A percentile compares a stretch with the other conserved stretches of the same genome.
Evolutionary conservation across 1,140 invertebrate species (phyloP).

Genomic region (honey bee (Apis mellifera)): DNA sequence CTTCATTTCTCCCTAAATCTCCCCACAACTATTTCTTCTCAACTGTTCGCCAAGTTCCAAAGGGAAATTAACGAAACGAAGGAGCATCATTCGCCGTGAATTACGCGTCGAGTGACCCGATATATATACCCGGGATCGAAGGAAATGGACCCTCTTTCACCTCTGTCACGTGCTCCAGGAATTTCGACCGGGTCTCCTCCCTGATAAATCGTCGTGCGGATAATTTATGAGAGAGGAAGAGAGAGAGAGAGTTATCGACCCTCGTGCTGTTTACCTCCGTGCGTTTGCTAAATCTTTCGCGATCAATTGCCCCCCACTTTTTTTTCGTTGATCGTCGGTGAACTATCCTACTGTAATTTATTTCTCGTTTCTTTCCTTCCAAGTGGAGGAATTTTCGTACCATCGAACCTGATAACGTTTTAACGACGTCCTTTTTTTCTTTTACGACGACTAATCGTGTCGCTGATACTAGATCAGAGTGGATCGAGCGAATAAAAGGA

Average conservation of each 20-base stretch:
- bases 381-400: conserved; percentile 14
- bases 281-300: conserved; percentile 47
- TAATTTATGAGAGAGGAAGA: conserved; percentile 39
- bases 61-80: conserved; percentile 12
- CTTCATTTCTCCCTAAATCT: too few species aligned
- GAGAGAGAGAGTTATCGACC: not conserved
- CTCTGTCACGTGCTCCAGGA: not conserved
- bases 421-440: conserved; percentile 22
- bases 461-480: too few species aligned
- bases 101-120: not conserved
- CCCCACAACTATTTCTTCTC: too few species aligned
- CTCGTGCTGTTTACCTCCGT: conserved; percentile 30
- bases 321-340: conserved; percentile 6
- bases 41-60: not conserved
- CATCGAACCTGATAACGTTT: conserved; percentile 33
- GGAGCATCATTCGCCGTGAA: conserved; percentile 17
- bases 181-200: conserved; percentile 7
- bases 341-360: conserved; percentile 41
- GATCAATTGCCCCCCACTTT: conserved; percentile 20
- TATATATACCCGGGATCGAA: not conserved
- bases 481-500: too few species aligned
- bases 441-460: too few species aligned
- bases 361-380: conserved; percentile 32
- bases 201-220: conserved; percentile 38
- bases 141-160: conserved; percentile 17